Conservation (phyloP, 2,113 vertebrate species). For the Ammospiza nelsoni region DNA sequence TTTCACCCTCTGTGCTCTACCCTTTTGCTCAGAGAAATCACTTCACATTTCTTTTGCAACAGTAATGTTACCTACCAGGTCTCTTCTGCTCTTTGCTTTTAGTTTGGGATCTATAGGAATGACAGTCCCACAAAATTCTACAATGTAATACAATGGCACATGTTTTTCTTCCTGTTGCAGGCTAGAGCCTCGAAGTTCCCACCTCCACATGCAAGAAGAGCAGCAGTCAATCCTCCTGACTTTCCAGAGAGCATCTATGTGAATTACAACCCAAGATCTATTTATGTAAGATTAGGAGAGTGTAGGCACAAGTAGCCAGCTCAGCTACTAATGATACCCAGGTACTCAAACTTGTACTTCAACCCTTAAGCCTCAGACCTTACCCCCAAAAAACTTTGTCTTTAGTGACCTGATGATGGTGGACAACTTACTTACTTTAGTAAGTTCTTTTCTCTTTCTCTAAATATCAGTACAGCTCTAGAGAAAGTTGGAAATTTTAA, state of each 20-base stretch:
- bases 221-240: background rate
- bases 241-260: background rate
- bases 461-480: background rate
- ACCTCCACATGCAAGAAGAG: rapidly evolving
- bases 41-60: background rate
- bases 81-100: background rate
- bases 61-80: background rate
- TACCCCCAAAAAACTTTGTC: background rate
- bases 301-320: background rate
- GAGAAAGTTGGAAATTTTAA: background rate
- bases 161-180: background rate
- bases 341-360: background rate
- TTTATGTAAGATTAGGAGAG: background rate
- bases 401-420: background rate
- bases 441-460: background rate
- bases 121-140: background rate
- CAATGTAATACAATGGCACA: background rate
- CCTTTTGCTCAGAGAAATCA: background rate
- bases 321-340: background rate
- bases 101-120: background rate
- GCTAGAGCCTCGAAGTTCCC: background rate
- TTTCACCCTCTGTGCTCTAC: background rate
- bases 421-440: too few species aligned
- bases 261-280: background rate
- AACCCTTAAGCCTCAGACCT: background rate